Conservation (phyloP, 30 jellyfish, hydroid and myxozoan species). For the Pseudorhiza aurosa region DNA sequence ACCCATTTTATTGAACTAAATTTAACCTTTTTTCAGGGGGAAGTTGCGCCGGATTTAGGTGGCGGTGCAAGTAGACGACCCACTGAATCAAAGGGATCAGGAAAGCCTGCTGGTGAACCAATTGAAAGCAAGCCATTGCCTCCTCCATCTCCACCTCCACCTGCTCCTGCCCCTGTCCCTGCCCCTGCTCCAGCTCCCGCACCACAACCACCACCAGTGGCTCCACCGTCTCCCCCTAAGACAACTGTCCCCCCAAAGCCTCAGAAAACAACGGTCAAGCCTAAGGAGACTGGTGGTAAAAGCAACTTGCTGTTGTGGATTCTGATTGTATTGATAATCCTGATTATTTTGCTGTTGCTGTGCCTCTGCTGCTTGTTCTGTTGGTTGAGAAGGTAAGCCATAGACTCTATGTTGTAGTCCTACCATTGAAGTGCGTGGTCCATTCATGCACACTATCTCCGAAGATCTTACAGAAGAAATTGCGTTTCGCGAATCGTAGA, state of each 20-base stretch:
- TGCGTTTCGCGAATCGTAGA: too few relatives aligned
- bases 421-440: too few relatives aligned
- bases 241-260: slow-evolving; percentile 51
- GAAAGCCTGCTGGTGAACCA: slow-evolving; percentile 18
- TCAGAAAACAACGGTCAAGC: slow-evolving; percentile 16
- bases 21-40: neutral
- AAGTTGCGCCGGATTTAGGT: slow-evolving; percentile 8
- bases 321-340: slow-evolving; percentile 58
- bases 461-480: too few relatives aligned
- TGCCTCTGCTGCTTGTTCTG: slow-evolving; percentile 81
- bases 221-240: slow-evolving; percentile 50
- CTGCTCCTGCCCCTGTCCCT: slow-evolving; percentile 51
- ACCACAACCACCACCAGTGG: slow-evolving; percentile 40
- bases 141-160: slow-evolving; percentile 32
- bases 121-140: slow-evolving; percentile 4
- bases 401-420: too few relatives aligned
- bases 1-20: neutral
- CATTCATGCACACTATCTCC: too few relatives aligned
- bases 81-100: slow-evolving; percentile 30
- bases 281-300: slow-evolving; percentile 43
- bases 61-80: slow-evolving; percentile 32
- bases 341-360: slow-evolving; percentile 66
- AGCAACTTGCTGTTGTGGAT: slow-evolving; percentile 44
- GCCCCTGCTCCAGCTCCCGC: too few relatives aligned
- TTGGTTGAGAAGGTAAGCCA: slow-evolving; percentile 75